A percentile compares a stretch with the other conserved stretches of the same genome.
phyloP scores from a whole-genome alignment of 2,888 invertebrate genomes.

The Papilio protenor region DNA sequence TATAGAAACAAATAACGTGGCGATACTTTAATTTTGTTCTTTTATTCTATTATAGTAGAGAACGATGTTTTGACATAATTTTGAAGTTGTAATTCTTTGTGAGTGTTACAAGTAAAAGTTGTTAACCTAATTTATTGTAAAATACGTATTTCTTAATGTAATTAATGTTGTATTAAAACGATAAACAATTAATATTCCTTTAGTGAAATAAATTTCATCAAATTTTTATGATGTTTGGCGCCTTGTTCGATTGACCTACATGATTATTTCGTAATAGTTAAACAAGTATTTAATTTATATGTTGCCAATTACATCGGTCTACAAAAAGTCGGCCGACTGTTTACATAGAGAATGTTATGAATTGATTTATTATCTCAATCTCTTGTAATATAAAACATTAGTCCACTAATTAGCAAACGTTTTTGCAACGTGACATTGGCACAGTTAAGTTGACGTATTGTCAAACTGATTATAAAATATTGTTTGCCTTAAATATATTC shows the following conservation, averaged over 20 bases:
- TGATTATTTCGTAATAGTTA: conserved; percentile 20
- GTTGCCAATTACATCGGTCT: conserved; percentile 36
- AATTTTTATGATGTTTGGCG: conserved; percentile 6
- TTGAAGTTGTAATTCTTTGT: not conserved
- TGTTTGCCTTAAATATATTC: conserved; percentile 4
- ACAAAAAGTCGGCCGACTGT: conserved; percentile 34
- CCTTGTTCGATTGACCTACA: conserved; percentile 25
- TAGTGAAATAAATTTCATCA: conserved; percentile 1
- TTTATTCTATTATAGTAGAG: not conserved
- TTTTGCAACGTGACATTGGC: conserved; percentile 44
- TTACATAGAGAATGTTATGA: conserved; percentile 16
- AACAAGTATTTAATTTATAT: conserved; percentile 22
- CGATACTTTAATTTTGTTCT: no score
- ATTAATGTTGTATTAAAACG: not conserved
- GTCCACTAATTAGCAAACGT: conserved; percentile 21
- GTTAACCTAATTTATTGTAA: not conserved
- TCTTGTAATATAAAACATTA: conserved; percentile 41
- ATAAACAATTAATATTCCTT: conserved; percentile 2
- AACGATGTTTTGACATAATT: not conserved
- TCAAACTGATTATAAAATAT: conserved; percentile 18
- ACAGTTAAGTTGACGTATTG: conserved; percentile 29
- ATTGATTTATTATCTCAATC: conserved; percentile 45
- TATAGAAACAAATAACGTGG: no score
- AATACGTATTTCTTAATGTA: not conserved
- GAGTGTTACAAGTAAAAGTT: not conserved